These are phyloP conservation scores for Cyphomyrus plagiostoma DNA, from an alignment of 2,113 vertebrate species.

Conservation along the genomic window DNA sequence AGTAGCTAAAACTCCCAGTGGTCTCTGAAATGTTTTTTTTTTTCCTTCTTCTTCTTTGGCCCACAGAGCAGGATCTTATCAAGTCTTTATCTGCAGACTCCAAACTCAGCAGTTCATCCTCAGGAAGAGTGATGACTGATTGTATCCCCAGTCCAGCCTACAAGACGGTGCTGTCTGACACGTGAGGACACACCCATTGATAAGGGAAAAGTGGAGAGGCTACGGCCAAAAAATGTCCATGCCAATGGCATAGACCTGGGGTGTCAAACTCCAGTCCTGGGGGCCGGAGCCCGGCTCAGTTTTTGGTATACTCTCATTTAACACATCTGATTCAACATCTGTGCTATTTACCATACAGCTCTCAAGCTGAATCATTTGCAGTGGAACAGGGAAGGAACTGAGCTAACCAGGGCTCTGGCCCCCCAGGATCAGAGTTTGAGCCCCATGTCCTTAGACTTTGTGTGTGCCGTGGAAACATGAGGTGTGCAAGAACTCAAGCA, in stretches of 20 bases:
- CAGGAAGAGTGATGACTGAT: conserved; percentile 49
- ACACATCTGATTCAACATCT: no score
- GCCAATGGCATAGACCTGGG: background rate
- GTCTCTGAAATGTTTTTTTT: background rate
- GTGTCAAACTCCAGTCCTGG: no score
- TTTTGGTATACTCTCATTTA: no score
- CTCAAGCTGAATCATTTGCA: no score
- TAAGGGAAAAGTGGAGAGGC: background rate
- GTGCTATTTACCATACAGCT: no score
- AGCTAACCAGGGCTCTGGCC: no score
- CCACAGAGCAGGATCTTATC: conserved; percentile 60
- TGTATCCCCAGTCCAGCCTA: conserved; percentile 58
- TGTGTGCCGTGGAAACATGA: background rate
- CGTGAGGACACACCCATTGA: background rate
- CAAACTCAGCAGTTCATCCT: conserved; percentile 29
- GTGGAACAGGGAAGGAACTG: no score
- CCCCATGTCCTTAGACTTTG: background rate
- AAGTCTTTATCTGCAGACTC: conserved; percentile 48
- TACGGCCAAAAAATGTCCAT: background rate
- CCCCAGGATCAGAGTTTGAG: no score
- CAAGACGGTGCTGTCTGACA: conserved; percentile 31
- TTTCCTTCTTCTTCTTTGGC: background rate
- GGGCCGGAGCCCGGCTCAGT: no score
- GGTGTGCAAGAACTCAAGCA: background rate
- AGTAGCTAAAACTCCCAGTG: background rate